Base-by-base conservation (phyloP, 64 coral and sea anemone species). In the Cladopsammia gracilis region DNA sequence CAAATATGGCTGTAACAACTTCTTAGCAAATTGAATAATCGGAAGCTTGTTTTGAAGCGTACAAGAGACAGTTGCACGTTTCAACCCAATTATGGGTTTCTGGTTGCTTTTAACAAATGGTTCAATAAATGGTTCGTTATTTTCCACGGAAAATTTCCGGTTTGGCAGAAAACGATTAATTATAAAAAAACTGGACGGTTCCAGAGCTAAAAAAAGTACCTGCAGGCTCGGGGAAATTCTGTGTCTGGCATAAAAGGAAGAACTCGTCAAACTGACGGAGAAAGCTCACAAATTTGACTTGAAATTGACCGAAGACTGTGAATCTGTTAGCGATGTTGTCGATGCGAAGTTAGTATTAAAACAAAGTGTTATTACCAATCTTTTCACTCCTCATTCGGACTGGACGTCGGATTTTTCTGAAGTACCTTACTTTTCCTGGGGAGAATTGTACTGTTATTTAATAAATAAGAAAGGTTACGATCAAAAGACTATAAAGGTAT, bases 401-500 rank as follows among this genome's bases (percentile, higher is more conserved):
- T 86, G 65, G 18, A 86, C 45, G 7, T 51, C n/a, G 7, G 83
- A 71, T 48, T 86, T 71, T 86, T 86, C n/a, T 12, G 10, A n/a
- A 12, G 23, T 11, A 20, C 46, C 64, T 50, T 70, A 86, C 49
- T 86, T 69, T 47, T 23, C 16, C 19, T 70, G 61, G 18, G 42
- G 62, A 20, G 62, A 86, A 25, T 43, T 62, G 8, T 15, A 64
- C 62, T 57, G 10, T 6, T 83, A 83, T 83, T 58, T 61, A 83
- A 62, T 64, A 62, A 45, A 44, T 7, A 83, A 83, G 54, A 58
- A 62, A 20, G 54, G 54, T 23, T 83, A 83, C 6, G 58, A 60
- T 24, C 0, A 83, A 25, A n/a, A 83, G 54, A 58, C 56, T 5
- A 44, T 83, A 1, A 83, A 82, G 79, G n/a, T n/a, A n/a, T n/a